These are phyloP conservation scores for Anguilla japonica DNA, from an alignment of 2,113 vertebrate genomes.

Conservation along the genomic window DNA sequence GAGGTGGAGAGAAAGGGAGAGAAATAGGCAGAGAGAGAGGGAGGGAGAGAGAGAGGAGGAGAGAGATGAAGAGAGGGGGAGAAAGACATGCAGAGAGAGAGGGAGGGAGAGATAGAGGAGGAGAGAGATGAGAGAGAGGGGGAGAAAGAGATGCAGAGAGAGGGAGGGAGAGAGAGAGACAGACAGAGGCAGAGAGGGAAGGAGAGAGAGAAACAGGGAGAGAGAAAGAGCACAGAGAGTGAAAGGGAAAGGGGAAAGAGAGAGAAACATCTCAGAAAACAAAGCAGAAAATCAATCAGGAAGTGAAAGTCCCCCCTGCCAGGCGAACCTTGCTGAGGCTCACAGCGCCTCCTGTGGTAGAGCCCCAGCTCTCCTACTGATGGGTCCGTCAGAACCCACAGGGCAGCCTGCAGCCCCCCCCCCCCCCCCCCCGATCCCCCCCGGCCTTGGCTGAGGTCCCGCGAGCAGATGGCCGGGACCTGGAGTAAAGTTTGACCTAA, in stretches of 20 bases:
- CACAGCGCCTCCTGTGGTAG: constrained; percentile 39
- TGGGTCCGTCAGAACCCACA: constrained; percentile 25
- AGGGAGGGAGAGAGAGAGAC: neutral
- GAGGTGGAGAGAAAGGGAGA: neutral
- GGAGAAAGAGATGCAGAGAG: too few species aligned
- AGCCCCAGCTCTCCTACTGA: constrained; percentile 26
- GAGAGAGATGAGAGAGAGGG: too few species aligned
- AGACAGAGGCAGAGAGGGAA: neutral
- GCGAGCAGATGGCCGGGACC: constrained; percentile 71
- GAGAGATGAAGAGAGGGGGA: constrained; percentile 31
- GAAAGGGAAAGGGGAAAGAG: neutral
- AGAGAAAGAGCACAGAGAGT: too few species aligned
- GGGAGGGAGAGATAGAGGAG: neutral
- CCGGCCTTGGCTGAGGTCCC: constrained; percentile 64
- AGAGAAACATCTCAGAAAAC: constrained; percentile 61
- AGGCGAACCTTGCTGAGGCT: constrained; percentile 39
- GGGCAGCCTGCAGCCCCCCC: constrained; percentile 51
- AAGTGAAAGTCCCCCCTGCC: neutral
- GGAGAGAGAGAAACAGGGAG: too few species aligned
- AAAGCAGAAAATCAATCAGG: constrained; percentile 35
- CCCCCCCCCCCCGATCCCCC: too few species aligned
- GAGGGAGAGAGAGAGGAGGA: too few species aligned
- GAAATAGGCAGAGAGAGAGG: too few species aligned
- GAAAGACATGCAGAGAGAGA: too few species aligned
- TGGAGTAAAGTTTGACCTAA: constrained; percentile 70